Evolutionary conservation across 2,888 invertebrate genomes (phyloP).

Genomic region (Drosophila meridionalis): DNA sequence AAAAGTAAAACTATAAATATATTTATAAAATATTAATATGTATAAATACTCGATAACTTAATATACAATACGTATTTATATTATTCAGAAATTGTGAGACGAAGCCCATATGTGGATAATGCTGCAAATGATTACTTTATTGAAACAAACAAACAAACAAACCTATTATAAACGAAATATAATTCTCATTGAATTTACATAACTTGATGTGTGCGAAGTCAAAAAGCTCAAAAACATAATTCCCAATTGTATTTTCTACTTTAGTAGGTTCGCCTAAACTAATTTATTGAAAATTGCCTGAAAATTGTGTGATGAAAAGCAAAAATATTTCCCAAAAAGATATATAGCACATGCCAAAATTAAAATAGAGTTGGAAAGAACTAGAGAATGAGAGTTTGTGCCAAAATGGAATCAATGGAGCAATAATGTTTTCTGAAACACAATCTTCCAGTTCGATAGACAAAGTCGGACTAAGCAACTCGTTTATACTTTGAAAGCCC

Average conservation of each 20-base stretch:
- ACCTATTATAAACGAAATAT: constrained; percentile 21
- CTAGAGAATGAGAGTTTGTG: constrained; percentile 27
- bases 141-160: constrained; percentile 43
- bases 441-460: constrained; percentile 14
- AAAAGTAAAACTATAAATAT: constrained; percentile 31
- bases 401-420: constrained; percentile 35
- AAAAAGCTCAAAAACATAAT: constrained; percentile 36
- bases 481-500: constrained; percentile 8
- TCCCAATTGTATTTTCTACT: constrained; percentile 25
- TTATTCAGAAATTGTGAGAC: constrained; percentile 52
- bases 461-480: constrained; percentile 5
- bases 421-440: constrained; percentile 19
- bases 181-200: constrained; percentile 42
- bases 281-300: constrained; percentile 8
- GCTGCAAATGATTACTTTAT: constrained; percentile 81
- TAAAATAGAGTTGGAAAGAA: neutral
- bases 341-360: constrained; percentile 18
- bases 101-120: constrained; percentile 65
- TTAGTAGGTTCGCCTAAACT: constrained; percentile 3
- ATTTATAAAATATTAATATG: constrained; percentile 46
- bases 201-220: constrained; percentile 22
- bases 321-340: neutral
- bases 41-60: constrained; percentile 47
- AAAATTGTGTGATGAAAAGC: constrained; percentile 8
- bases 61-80: constrained; percentile 44